Conservation (phyloP, 2,888 invertebrate species). For the Andricus curvator region DNA sequence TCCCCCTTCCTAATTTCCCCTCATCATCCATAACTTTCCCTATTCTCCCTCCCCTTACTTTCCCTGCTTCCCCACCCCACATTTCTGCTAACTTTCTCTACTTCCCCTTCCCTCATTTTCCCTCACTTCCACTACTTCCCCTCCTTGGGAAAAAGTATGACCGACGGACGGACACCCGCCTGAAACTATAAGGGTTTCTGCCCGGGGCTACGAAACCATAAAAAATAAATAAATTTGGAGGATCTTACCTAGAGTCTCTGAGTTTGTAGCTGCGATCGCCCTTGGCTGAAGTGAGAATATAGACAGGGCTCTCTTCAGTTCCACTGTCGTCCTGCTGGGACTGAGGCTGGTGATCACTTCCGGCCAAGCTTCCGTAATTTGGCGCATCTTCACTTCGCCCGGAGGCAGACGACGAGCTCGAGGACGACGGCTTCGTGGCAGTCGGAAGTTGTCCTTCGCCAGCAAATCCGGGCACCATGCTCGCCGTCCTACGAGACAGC, state of each 20-base stretch:
- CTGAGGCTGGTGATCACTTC: constrained; percentile 74
- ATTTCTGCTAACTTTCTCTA: too few species aligned
- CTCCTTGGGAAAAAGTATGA: too few species aligned
- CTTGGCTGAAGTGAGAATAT: constrained; percentile 75
- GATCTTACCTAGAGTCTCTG: constrained; percentile 85
- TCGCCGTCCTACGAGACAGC: constrained; percentile 74
- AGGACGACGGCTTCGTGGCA: constrained; percentile 68
- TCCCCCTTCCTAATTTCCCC: too few species aligned
- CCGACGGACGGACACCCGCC: too few species aligned
- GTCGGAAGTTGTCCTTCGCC: constrained; percentile 63
- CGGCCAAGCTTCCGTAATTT: constrained; percentile 68
- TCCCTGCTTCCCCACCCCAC: too few species aligned
- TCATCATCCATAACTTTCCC: too few species aligned
- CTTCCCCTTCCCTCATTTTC: too few species aligned
- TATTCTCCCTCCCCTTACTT: too few species aligned
- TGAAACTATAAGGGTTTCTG: too few species aligned
- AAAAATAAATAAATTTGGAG: constrained; percentile 3
- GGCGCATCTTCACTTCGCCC: constrained; percentile 74
- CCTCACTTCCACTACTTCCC: too few species aligned
- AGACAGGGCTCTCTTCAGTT: constrained; percentile 75
- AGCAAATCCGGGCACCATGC: constrained; percentile 70
- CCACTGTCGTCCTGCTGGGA: constrained; percentile 76
- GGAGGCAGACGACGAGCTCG: constrained; percentile 75
- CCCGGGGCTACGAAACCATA: too few species aligned
- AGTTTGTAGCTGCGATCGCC: constrained; percentile 82